Percentiles rank a stretch among this genome's conserved stretches.
These are phyloP conservation scores for Himalopsyche japonica DNA, from an alignment of 2,888 invertebrate genomes.

Conservation along the genomic window DNA sequence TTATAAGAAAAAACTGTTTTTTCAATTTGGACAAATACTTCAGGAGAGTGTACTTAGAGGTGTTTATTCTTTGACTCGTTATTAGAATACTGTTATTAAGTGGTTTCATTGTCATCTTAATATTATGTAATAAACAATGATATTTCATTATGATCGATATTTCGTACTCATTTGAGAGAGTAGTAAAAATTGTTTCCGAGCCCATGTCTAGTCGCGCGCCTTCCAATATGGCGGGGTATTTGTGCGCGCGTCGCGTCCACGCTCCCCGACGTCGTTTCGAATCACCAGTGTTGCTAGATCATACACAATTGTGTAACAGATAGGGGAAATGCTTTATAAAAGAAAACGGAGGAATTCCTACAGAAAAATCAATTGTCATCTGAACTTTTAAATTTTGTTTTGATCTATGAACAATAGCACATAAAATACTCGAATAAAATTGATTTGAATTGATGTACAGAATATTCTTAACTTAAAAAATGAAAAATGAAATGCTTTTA, in stretches of 20 bases:
- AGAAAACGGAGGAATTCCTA: too few species aligned
- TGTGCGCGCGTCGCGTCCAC: neutral
- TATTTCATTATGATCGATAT: neutral
- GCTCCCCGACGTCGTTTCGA: neutral
- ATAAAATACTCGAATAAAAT: too few species aligned
- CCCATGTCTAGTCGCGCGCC: neutral
- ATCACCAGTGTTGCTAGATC: neutral
- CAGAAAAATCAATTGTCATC: neutral
- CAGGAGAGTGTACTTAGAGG: too few species aligned
- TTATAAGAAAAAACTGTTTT: too few species aligned
- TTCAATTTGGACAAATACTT: too few species aligned
- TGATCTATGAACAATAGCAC: too few species aligned
- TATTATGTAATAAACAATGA: neutral
- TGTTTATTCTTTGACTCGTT: too few species aligned
- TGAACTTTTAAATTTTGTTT: neutral
- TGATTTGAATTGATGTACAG: too few species aligned
- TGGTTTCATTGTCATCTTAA: neutral
- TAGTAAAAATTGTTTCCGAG: neutral
- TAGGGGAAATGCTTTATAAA: neutral
- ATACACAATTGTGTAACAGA: neutral
- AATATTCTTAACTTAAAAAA: too few species aligned
- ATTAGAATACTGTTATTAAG: too few species aligned
- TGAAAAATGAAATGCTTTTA: too few species aligned
- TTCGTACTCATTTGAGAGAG: neutral
- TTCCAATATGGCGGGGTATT: neutral